These are phyloP conservation scores for Chrysomallon squamiferum DNA, from an alignment of 1,140 invertebrate species.

Conservation along the genomic window DNA sequence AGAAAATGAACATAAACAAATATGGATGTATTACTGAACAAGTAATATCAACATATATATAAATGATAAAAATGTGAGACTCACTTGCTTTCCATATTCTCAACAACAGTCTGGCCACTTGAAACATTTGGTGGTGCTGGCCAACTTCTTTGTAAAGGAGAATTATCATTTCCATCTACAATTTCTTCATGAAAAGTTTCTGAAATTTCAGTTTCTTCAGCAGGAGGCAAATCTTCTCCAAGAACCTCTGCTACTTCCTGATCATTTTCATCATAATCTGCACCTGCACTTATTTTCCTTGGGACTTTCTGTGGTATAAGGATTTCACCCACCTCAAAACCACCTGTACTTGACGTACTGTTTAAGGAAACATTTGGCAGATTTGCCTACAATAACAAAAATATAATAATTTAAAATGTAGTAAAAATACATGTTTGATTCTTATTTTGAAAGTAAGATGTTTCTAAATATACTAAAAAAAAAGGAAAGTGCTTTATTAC, in stretches of 20 bases:
- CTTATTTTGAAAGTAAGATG: no score
- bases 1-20: no score
- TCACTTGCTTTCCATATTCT: no score
- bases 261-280: slow-evolving; percentile 54
- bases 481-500: no score
- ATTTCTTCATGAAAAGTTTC: slow-evolving; percentile 24
- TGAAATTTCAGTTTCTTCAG: slow-evolving; percentile 22
- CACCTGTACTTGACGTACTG: slow-evolving; percentile 68
- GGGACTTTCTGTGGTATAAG: slow-evolving; percentile 65
- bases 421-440: no score
- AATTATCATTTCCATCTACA: not conserved
- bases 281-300: slow-evolving; percentile 17
- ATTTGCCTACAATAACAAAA: slow-evolving; percentile 4
- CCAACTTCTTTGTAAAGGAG: not conserved
- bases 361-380: slow-evolving; percentile 22
- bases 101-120: no score
- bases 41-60: no score
- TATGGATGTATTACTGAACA: no score
- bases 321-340: slow-evolving; percentile 83
- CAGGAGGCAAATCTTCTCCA: slow-evolving; percentile 9
- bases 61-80: no score
- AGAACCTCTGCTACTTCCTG: slow-evolving; percentile 57
- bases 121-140: not conserved
- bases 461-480: no score
- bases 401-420: no score